Evolutionary conservation across 1,140 invertebrate species (phyloP).

Genomic region (Zophobas atratus): DNA sequence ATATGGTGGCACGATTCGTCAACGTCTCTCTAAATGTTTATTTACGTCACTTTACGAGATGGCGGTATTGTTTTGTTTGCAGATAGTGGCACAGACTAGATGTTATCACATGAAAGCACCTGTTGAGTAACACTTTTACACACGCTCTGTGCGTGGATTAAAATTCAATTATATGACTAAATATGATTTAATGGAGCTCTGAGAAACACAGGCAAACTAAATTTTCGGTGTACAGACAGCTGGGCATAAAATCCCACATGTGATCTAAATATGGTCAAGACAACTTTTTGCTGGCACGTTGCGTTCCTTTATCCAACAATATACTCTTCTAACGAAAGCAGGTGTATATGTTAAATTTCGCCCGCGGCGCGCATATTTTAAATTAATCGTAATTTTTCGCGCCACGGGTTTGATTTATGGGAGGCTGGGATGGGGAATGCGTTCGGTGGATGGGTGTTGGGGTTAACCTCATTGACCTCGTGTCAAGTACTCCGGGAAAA

Average conservation of each 20-base stretch:
- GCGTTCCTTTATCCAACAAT: conserved; percentile 42
- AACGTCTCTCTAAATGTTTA: conserved; percentile 37
- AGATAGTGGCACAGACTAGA: conserved; percentile 31
- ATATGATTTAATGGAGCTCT: conserved; percentile 27
- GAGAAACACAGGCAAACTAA: conserved; percentile 23
- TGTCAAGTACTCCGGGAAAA: not conserved
- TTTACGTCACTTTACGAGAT: conserved; percentile 31
- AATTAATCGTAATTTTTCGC: conserved; percentile 27
- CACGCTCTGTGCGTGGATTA: conserved; percentile 16
- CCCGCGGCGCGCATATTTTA: conserved; percentile 11
- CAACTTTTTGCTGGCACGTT: conserved; percentile 43
- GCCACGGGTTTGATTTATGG: not conserved
- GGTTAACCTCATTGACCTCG: not conserved
- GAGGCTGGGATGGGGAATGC: not conserved
- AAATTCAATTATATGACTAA: conserved; percentile 36
- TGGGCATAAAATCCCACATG: conserved; percentile 44
- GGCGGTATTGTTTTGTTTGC: conserved; percentile 22
- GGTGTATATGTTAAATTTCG: conserved; percentile 35
- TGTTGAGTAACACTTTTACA: conserved; percentile 34
- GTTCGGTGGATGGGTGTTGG: not conserved
- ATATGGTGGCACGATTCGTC: conserved; percentile 32
- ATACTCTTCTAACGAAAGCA: conserved; percentile 42
- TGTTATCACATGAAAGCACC: conserved; percentile 29
- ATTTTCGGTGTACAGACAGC: conserved; percentile 41
- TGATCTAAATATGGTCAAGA: conserved; percentile 44